These are phyloP conservation scores for Tiphia femorata DNA, from an alignment of 2,888 invertebrate species.

Conservation along the genomic window DNA sequence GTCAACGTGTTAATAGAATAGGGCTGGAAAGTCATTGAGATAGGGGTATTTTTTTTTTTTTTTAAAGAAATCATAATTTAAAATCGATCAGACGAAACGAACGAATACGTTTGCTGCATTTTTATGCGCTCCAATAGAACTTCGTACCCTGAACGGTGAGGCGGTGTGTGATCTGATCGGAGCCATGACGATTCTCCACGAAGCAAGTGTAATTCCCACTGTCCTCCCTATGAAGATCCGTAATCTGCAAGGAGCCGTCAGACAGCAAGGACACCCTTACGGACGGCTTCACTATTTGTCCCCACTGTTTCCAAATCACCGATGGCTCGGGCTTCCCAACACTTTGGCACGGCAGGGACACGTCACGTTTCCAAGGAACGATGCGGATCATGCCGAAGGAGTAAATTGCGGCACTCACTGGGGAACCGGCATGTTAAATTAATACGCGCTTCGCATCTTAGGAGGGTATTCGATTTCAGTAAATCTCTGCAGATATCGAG, in stretches of 20 bases:
- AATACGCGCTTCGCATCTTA: too few relatives aligned
- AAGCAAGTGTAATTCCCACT: slow-evolving; percentile 92
- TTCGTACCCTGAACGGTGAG: slow-evolving; percentile 72
- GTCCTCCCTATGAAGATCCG: slow-evolving; percentile 84
- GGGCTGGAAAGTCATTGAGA: slow-evolving; percentile 12
- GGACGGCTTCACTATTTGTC: slow-evolving; percentile 79
- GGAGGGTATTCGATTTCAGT: too few relatives aligned
- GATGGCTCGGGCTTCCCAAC: slow-evolving; percentile 86
- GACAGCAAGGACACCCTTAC: slow-evolving; percentile 75
- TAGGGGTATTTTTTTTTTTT: too few relatives aligned
- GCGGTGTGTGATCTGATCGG: slow-evolving; percentile 85
- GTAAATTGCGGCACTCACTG: slow-evolving; percentile 68
- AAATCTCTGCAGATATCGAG: too few relatives aligned
- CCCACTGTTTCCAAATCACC: slow-evolving; percentile 84
- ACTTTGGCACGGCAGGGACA: slow-evolving; percentile 85
- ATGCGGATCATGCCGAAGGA: slow-evolving; percentile 67
- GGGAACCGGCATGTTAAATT: slow-evolving; percentile 14
- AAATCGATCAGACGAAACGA: not conserved
- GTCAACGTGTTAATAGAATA: not conserved
- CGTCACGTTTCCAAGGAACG: slow-evolving; percentile 87
- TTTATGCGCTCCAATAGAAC: not conserved
- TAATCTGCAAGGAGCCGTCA: slow-evolving; percentile 81
- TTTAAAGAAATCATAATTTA: too few relatives aligned
- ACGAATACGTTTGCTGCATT: not conserved
- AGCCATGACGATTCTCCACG: slow-evolving; percentile 87